A percentile compares a stretch with the other conserved stretches of the same genome.
Evolutionary conservation across 2,888 invertebrate species (phyloP).

Genomic region (Melanotus villosus): DNA sequence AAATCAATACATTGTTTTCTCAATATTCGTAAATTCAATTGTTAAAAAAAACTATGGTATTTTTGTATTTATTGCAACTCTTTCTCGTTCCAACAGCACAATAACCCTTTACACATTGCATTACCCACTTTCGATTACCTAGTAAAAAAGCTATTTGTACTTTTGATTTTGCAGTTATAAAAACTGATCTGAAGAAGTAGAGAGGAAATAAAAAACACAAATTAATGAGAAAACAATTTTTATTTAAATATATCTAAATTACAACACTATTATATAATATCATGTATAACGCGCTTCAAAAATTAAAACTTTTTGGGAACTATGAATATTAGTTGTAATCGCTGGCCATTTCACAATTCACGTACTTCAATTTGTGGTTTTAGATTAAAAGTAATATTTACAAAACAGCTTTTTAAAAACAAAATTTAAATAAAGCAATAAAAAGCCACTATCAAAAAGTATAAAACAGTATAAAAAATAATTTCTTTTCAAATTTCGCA

Average conservation of each 20-base stretch:
- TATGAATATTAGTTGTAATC: slow-evolving; percentile 14
- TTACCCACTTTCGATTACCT: too few species aligned
- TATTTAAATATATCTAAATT: slow-evolving; percentile 43
- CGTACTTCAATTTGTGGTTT: slow-evolving; percentile 11
- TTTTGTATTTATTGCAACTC: too few species aligned
- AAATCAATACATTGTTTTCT: too few species aligned
- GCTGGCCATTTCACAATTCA: slow-evolving; percentile 36
- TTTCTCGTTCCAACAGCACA: too few species aligned
- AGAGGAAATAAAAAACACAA: too few species aligned
- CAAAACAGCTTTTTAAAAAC: slow-evolving; percentile 6
- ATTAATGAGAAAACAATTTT: slow-evolving; percentile 31
- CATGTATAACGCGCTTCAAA: slow-evolving; percentile 35
- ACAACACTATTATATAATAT: slow-evolving; percentile 39
- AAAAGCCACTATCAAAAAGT: slow-evolving; percentile 32
- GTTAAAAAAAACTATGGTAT: too few species aligned
- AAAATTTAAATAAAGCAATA: slow-evolving; percentile 2
- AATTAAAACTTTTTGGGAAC: slow-evolving; percentile 15
- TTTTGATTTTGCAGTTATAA: too few species aligned
- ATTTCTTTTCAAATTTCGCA: background rate
- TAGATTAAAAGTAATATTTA: background rate
- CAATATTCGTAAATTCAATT: too few species aligned
- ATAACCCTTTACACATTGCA: too few species aligned
- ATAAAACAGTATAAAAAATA: slow-evolving; percentile 32
- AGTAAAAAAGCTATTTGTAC: too few species aligned
- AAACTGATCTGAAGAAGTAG: too few species aligned